Base-by-base conservation (phyloP, 2,113 vertebrate genomes). In the Dipodomys merriami region DNA sequence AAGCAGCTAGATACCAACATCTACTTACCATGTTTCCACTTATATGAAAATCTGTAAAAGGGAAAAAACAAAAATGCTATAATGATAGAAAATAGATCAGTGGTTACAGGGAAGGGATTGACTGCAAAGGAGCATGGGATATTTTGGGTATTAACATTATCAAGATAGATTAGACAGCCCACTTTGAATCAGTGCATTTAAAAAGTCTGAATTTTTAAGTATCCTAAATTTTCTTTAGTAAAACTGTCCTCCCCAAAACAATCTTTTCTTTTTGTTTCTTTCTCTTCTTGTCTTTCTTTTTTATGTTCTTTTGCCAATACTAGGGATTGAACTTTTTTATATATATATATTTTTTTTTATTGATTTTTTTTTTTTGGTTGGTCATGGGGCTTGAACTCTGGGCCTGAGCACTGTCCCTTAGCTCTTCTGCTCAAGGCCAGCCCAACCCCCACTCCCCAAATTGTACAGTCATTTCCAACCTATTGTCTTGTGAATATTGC, bases 181-280 rank as follows among this genome's bases (percentile, higher is more conserved):
- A 49, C 35, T 78, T 93, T 64, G 64, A 78, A 73, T 91, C n/a
- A 64, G n/a, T 83, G 57, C 78, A 74, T 74, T 86, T 72, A 77
- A 76, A 85, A 83, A 44, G 53, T 27, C 13, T 69, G 80, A 77
- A 46, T 49, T 87, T 87, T 93, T 68, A 49, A 67, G 33, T 79
- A 80, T 29, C 9, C 49, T 53, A 53, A 11, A 8, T 67, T 27
- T 84, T 20, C 77, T 18, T 77, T n/a, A 83, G 5, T 87, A 91
- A 33, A 87, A 83, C 27, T 72, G 22, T 39, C 18, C 27, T 62
- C 11, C 33, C 15, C 53, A 57, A 57, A 57, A 57, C 15, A 57
- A 5, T 57, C 6, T 82, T 67, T 27, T 67, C 65, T 29, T 29
- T 67, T 67, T 29, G 12, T 29, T 29, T 29, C 25, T 67, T 67